Base-by-base conservation (phyloP, 2,113 vertebrate species). In the Pithys albifrons region DNA sequence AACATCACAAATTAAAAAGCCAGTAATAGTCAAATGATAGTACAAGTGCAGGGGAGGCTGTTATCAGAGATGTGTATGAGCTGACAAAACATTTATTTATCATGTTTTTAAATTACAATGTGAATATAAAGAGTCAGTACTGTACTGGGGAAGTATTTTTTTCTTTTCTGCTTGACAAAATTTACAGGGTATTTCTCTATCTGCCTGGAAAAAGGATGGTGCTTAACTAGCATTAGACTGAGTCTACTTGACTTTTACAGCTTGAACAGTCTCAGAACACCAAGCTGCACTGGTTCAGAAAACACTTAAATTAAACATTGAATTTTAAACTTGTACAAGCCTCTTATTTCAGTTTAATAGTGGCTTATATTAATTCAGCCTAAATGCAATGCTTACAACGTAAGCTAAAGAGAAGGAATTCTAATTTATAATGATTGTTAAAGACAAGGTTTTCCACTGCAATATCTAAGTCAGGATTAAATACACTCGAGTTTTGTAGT, bases 401-500 rank as follows among this genome's bases (percentile, higher is more conserved):
- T 22, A 64, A 86, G 19, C 2, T 65, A 28, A 93, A 59, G 3
- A 37, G 12, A 89, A 59, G 17, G 14, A 20, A 67, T 48, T 93
- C 76, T 52, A 79, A 92, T 76, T 85, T 43, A 29, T 23, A 72
- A 11, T 22, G 31, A 62, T 20, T 46, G 10, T n/a, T 74, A 87
- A 74, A 78, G 37, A 54, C 8, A 45, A 69, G 5, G 6, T 24
- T 61, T 84, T 9, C 49, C 45, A 57, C 25, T 27, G 29, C 27
- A 79, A 18, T 74, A 28, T 54, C 23, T 76, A 72, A 75, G 13
- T 67, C 14, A 33, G 9, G 33, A 39, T 62, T 51, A 79, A 91
- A 85, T 6, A 4, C 31, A 41, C 1, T 3, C 0, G 0, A 66
- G 3, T 48, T 89, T 45, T 93, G 54, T 25, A 51, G 19, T 19